Evolutionary conservation across 53 echinoderm and acorn worm species (phyloP), one percentile per base, ranked within the genome.

Genomic region (Astropecten irregularis): DNA sequence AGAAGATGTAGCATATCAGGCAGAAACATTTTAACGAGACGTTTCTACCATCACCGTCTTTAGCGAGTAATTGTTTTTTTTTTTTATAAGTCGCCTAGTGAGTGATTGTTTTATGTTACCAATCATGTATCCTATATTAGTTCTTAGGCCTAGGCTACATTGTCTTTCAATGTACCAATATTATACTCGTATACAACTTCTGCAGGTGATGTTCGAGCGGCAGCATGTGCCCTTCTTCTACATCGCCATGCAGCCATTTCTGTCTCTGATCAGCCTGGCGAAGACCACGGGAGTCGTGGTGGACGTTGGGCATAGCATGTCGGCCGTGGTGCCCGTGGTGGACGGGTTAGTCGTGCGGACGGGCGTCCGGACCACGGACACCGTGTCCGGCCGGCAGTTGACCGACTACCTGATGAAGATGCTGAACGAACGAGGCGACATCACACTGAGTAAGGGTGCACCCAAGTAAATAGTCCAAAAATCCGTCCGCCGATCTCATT

Each of bases 141-240:
- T n/a, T n/a, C n/a, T n/a, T n/a, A n/a, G n/a, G n/a, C n/a, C n/a
- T n/a, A n/a, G n/a, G n/a, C n/a, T n/a, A n/a, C n/a, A n/a, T n/a
- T n/a, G n/a, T n/a, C n/a, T n/a, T n/a, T n/a, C n/a, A n/a, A n/a
- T n/a, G n/a, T n/a, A n/a, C n/a, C n/a, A n/a, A n/a, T n/a, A n/a
- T n/a, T n/a, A n/a, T n/a, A n/a, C n/a, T n/a, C n/a, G n/a, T n/a
- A n/a, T n/a, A n/a, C n/a, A n/a, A n/a, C n/a, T n/a, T n/a, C n/a
- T 81, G 13, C 81, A 94, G 91, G 86, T 89, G 19, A 91, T 95
- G 91, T 95, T 95, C 28, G 95, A 95, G 68, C 89, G 77, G 7
- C 89, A 83, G 89, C 91, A 91, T 51, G 50, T 89, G 22, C 95
- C 95, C 9, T 91, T 91, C 11, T 92, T 95, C 89, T 95, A 95